A percentile compares a stretch with the other conserved stretches of the same genome.
These are phyloP conservation scores for Pachydiplax longipennis DNA, from an alignment of 2,888 invertebrate species.

Conservation along the genomic window DNA sequence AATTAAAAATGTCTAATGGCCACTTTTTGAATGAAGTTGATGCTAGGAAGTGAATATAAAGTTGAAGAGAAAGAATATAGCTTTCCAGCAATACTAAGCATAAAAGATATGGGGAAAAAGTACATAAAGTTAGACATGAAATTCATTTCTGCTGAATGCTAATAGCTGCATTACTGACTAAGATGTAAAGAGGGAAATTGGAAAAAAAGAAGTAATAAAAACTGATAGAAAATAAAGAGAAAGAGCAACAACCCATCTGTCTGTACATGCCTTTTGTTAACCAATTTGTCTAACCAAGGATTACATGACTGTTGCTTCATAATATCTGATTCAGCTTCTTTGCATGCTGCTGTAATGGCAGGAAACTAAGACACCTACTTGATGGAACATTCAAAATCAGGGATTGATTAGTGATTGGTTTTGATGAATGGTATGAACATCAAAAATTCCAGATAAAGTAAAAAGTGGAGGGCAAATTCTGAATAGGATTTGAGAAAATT, in stretches of 20 bases:
- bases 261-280: conserved; percentile 76
- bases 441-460: not conserved
- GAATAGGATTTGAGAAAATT: not conserved
- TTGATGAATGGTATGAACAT: not conserved
- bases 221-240: not conserved
- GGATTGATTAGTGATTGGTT: not conserved
- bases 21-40: not conserved
- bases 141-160: not conserved
- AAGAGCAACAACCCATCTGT: conserved; percentile 35
- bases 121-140: not conserved
- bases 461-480: not conserved
- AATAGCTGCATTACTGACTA: conserved; percentile 35
- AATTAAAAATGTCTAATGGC: not conserved
- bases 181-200: conserved; percentile 26
- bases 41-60: not conserved
- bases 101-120: conserved; percentile 1
- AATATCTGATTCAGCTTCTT: conserved; percentile 90
- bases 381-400: not conserved
- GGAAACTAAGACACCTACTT: conserved; percentile 69
- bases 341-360: conserved; percentile 92
- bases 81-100: conserved; percentile 37
- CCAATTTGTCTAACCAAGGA: conserved; percentile 89
- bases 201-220: not conserved
- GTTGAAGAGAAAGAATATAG: not conserved
- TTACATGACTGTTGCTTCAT: conserved; percentile 93